A percentile compares a stretch with the other conserved stretches of the same genome.
These are phyloP conservation scores for Tryphoninae sp. DNA, from an alignment of 2,888 invertebrate genomes.

Conservation along the genomic window DNA sequence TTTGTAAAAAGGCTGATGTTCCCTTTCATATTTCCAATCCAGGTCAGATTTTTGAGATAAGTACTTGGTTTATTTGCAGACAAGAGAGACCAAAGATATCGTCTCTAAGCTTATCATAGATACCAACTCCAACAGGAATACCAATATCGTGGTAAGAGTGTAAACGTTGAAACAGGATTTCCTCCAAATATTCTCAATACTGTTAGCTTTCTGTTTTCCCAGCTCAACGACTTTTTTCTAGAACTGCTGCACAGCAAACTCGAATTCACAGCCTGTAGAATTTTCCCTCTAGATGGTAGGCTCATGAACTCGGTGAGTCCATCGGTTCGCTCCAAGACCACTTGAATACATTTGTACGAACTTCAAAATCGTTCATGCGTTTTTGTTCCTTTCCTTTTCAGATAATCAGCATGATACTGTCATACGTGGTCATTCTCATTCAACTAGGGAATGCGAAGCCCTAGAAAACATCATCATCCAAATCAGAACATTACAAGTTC, in stretches of 20 bases:
- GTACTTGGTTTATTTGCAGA: constrained; percentile 52
- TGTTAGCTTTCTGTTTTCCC: not conserved
- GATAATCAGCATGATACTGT: constrained; percentile 61
- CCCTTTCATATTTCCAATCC: not conserved
- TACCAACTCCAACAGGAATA: constrained; percentile 37
- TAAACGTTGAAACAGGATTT: not conserved
- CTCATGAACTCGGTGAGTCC: constrained; percentile 71
- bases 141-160: constrained; percentile 59
- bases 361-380: not conserved
- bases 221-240: constrained; percentile 72
- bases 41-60: not conserved
- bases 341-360: not conserved
- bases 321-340: not conserved
- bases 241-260: constrained; percentile 69
- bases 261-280: constrained; percentile 71
- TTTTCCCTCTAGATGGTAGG: constrained; percentile 70
- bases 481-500: too few species aligned
- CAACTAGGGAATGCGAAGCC: constrained; percentile 53
- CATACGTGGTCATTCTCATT: constrained; percentile 68
- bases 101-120: constrained; percentile 54
- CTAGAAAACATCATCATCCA: too few species aligned
- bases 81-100: constrained; percentile 41
- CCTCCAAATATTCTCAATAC: constrained; percentile 49
- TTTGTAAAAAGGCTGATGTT: not conserved
- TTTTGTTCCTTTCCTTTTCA: constrained; percentile 49